A percentile compares a stretch with the other conserved stretches of the same genome.
These are phyloP conservation scores for Taphrorychus bicolor DNA, from an alignment of 2,888 invertebrate genomes.

Conservation along the genomic window DNA sequence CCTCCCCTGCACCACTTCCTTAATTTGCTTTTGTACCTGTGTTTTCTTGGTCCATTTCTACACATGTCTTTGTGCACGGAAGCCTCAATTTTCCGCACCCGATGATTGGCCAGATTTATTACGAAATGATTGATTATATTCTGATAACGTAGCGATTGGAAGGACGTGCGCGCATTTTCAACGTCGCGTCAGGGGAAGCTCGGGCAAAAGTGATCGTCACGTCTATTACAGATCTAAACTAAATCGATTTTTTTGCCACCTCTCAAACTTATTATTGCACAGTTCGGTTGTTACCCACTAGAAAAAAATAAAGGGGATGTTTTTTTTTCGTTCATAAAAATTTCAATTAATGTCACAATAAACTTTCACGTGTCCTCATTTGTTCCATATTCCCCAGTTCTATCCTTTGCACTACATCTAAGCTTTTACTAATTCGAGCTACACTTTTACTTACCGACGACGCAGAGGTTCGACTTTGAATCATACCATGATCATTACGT, in stretches of 20 bases:
- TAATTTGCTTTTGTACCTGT: too few relatives aligned
- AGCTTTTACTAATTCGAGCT: too few relatives aligned
- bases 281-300: not conserved
- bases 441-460: constrained; percentile 22
- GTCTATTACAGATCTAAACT: not conserved
- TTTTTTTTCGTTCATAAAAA: not conserved
- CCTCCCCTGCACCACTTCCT: too few relatives aligned
- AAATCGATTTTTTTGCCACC: too few relatives aligned
- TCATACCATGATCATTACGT: constrained; percentile 11
- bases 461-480: constrained; percentile 28
- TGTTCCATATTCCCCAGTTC: not conserved
- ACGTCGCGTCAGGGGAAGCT: constrained; percentile 4
- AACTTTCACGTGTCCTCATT: not conserved
- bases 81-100: not conserved
- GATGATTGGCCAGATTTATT: constrained; percentile 38
- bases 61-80: not conserved
- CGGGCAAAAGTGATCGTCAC: not conserved
- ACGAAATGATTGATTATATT: constrained; percentile 53
- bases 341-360: not conserved
- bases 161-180: constrained; percentile 22
- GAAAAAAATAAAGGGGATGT: not conserved
- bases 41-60: not conserved
- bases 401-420: constrained; percentile 4
- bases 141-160: constrained; percentile 42
- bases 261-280: not conserved